Base-by-base conservation (phyloP, 2,113 vertebrate genomes). In the Oplegnathus fasciatus region DNA sequence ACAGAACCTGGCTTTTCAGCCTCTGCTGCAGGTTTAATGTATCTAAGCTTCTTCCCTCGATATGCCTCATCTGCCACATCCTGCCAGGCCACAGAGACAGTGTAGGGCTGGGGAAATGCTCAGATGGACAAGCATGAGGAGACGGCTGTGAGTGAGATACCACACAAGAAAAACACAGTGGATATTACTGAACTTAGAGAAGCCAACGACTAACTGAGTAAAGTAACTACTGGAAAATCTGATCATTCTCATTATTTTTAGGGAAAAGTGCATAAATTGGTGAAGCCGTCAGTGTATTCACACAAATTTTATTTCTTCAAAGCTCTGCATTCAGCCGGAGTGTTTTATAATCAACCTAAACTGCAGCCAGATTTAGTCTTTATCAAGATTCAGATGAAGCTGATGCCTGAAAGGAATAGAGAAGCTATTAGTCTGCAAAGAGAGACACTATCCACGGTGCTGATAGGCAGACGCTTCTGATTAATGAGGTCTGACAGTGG, bases 401-500 rank as follows among this genome's bases (percentile, higher is more conserved):
- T 34, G n/a, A n/a, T 44, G 57, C 34, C 55, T 64, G 64, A 14
- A 24, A 44, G 65, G 14, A 50, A 40, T 1, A 28, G 55, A 74
- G 64, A 64, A 0, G 40, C 55, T n/a, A 55, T 58, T 44, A 54
- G 28, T 64, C 20, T 55, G 65, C 18, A 69, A 44, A 54, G 37
- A 68, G 26, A 71, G 30, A 69, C 28, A 26, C 24, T 2, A 71
- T 70, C 57, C 75, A 72, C 22, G 8, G 61, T 30, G 70, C 62
- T 57, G 44, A 80, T 28, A 78, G n/a, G 75, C 71, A 37, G 62
- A 5, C 11, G 58, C 40, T 5, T 9, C 32, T 80, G 67, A 81
- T 50, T 70, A 77, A 80, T 78, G 77, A 84, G 44, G 9, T 69
- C 67, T 81, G 87, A 80, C 87, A 64, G 72, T 15, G 18, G 58